Conservation (phyloP, 2,888 invertebrate species). For the Dorcus parallelipipedus region DNA sequence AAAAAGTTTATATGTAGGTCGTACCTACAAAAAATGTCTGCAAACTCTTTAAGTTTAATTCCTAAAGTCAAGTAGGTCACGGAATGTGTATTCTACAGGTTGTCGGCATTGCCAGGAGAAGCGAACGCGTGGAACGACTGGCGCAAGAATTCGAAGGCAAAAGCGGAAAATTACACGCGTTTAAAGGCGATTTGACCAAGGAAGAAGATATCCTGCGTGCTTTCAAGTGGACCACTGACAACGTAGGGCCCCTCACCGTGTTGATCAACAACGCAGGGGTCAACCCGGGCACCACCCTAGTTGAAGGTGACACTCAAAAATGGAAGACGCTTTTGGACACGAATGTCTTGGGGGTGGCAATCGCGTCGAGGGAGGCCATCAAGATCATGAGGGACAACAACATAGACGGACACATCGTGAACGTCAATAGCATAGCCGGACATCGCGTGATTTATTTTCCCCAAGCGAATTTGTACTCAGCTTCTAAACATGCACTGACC, state of each 20-base stretch:
- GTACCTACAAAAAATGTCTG: no score
- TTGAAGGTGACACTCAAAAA: slow-evolving; percentile 2
- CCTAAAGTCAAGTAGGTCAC: no score
- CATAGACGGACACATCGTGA: slow-evolving; percentile 10
- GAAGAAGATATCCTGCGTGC: slow-evolving; percentile 3
- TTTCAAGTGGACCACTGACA: slow-evolving; percentile 1
- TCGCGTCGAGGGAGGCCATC: slow-evolving; percentile 6
- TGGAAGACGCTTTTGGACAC: slow-evolving; percentile 10
- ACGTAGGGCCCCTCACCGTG: neutral
- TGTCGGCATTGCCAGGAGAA: slow-evolving; percentile 4
- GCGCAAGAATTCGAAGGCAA: neutral
- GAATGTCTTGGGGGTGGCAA: slow-evolving; percentile 2
- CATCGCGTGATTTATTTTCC: slow-evolving; percentile 1
- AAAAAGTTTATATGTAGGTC: no score
- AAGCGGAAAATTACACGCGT: slow-evolving; percentile 1
- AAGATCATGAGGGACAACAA: slow-evolving; percentile 4
- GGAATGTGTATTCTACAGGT: neutral
- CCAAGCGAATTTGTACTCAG: neutral
- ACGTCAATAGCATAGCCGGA: slow-evolving; percentile 9
- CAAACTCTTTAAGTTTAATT: no score
- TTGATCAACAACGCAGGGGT: slow-evolving; percentile 8
- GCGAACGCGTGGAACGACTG: neutral
- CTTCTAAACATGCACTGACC: neutral
- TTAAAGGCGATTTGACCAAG: slow-evolving; percentile 7
- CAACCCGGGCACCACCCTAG: neutral